Evolutionary conservation across 2,797 vertebrate genomes (phyloP).

Genomic region (Spheniscus humboldti): DNA sequence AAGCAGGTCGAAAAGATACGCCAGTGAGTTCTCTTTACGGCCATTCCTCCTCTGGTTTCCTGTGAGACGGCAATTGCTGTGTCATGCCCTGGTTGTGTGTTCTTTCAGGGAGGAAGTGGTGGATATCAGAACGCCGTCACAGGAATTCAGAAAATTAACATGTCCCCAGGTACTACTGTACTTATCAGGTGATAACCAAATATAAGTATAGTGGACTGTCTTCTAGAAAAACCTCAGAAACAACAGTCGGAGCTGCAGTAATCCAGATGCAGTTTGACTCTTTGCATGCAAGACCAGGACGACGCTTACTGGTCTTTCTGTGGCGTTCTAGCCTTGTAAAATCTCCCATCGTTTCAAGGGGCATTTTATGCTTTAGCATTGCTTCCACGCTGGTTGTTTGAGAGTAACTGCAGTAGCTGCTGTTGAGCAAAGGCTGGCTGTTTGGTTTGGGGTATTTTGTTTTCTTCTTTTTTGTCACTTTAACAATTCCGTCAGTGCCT

Average conservation of each 20-base stretch:
- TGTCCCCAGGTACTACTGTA: neutral
- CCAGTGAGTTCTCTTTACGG: neutral
- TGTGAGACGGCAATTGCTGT: neutral
- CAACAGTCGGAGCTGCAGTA: neutral
- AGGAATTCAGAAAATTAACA: neutral
- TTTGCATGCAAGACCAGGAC: neutral
- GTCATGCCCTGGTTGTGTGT: neutral
- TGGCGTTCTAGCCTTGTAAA: neutral
- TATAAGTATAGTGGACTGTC: neutral
- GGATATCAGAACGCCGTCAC: neutral
- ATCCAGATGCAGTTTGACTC: neutral
- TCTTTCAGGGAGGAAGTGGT: neutral
- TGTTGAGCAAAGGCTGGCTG: neutral
- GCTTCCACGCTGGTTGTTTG: neutral
- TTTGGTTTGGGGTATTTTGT: neutral
- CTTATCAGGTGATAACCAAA: neutral
- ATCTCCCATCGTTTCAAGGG: neutral
- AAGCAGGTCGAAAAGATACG: neutral
- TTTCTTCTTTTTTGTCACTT: slow-evolving; percentile 47
- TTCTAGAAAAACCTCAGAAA: neutral
- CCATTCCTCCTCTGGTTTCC: neutral
- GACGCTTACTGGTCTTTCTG: neutral
- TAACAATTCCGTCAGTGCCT: slow-evolving; percentile 59
- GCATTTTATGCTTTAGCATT: neutral
- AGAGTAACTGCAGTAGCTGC: slow-evolving; percentile 10